phyloP scores from a whole-genome alignment of 2,888 invertebrate species.

The Rotaria sp. region DNA sequence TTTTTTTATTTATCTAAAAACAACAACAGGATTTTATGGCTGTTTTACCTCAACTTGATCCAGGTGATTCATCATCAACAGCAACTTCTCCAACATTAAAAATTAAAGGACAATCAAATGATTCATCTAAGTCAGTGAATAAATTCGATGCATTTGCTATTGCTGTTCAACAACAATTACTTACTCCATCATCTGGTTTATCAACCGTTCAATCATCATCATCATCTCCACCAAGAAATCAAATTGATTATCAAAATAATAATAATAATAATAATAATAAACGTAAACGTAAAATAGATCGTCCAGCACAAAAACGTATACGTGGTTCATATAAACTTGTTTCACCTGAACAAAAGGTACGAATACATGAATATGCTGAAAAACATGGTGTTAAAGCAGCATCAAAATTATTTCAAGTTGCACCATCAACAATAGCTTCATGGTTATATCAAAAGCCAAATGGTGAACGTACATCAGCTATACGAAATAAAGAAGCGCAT shows the following conservation, averaged over 20 bases:
- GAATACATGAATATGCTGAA: conserved; percentile 25
- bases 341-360: conserved; percentile 21
- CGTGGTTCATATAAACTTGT: conserved; percentile 29
- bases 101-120: background rate
- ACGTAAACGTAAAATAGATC: conserved; percentile 26
- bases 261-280: conserved; percentile 11
- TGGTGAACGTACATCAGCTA: conserved; percentile 27
- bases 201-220: background rate
- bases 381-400: conserved; percentile 29
- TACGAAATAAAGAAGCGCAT: conserved; percentile 25
- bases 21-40: conserved; percentile 10
- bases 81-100: background rate
- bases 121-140: background rate
- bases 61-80: background rate
- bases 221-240: background rate
- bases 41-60: conserved; percentile 29
- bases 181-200: background rate
- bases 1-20: background rate
- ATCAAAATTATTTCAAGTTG: conserved; percentile 27
- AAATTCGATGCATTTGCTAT: conserved; percentile 6
- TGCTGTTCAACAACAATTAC: background rate
- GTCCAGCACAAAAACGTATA: conserved; percentile 25
- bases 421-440: conserved; percentile 22
- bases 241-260: background rate
- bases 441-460: conserved; percentile 29